phyloP scores from a whole-genome alignment of 37 sponge, comb jelly and placozoan genomes.

The Cliona cf. orientalis region DNA sequence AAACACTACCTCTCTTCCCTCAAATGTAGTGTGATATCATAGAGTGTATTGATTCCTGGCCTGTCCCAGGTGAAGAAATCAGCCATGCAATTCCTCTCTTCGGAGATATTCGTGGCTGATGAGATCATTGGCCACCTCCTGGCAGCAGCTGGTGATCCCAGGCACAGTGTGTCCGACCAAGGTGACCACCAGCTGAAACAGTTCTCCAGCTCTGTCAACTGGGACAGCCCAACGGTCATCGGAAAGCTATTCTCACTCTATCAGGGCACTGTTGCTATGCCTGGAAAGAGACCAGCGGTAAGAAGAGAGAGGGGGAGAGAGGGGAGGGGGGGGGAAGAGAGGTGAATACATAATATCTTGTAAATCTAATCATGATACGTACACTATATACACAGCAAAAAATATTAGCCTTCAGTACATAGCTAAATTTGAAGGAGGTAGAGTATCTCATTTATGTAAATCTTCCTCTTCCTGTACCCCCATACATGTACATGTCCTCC shows the following conservation, averaged over 20 bases:
- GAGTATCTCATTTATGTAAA: too few relatives aligned
- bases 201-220: constrained; percentile 36
- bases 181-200: constrained; percentile 45
- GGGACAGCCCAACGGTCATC: constrained; percentile 28
- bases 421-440: too few relatives aligned
- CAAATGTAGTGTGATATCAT: neutral
- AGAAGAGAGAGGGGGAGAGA: too few relatives aligned
- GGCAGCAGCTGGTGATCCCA: constrained; percentile 61
- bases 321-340: too few relatives aligned
- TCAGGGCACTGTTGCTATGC: constrained; percentile 30
- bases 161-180: constrained; percentile 64
- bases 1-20: neutral
- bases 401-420: too few relatives aligned
- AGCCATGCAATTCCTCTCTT: constrained; percentile 43
- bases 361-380: neutral
- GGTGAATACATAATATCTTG: too few relatives aligned
- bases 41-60: too few relatives aligned
- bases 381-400: neutral
- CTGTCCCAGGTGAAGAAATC: constrained; percentile 53
- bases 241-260: constrained; percentile 37
- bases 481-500: neutral
- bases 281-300: constrained; percentile 24
- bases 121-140: constrained; percentile 54
- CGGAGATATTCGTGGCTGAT: constrained; percentile 48
- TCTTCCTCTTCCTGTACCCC: neutral